Base-by-base conservation (phyloP, 2,113 vertebrate species). In the Garra rufa region DNA sequence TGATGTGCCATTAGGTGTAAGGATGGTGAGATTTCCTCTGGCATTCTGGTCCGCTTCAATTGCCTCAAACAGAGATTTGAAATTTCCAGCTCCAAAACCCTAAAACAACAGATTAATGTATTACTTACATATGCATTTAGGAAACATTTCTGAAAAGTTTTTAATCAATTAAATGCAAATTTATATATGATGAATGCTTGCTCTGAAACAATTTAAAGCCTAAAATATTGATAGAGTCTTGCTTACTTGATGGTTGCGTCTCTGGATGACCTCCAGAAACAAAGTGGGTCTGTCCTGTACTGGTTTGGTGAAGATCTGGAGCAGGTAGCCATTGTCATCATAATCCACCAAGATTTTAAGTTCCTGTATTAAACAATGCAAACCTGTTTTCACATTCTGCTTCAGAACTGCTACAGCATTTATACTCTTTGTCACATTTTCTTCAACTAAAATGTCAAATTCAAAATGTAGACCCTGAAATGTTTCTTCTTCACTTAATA, bases 281-380 rank as follows among this genome's bases (percentile, higher is more conserved):
- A 99, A 94, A 0, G 98, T 99, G 82, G 98, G 98, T n/a, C 98
- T 95, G 92, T 99, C 98, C 90, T 99, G 98, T 50, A 99, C 90
- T 0, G 98, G 97, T 83, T 99, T 99, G 83, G 97, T 98, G 93
- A 99, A 99, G 93, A 98, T 99, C 91, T 99, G 98, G 52, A 99
- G 96, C 83, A 99, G 94, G 88, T 99, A 99, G 13, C 98, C 98
- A 6, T 98, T 94, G 87, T 99, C 97, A 15, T 99, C 97, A 10
- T 93, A 98, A 92, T 99, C 98, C 89, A 99, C 95, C 90, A 98
- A 92, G 89, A 99, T 98, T 85, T 94, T 97, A 89, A 99, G 93
- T 84, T 98, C 96, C 98, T 99, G 90, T 14, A 82, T 10, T 48
- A 48, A 50, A 34, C 61, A 48, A 81, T 26, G 26, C 11, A 9